phyloP scores from a whole-genome alignment of 2,113 vertebrate species.

The Laticauda laticaudata region DNA sequence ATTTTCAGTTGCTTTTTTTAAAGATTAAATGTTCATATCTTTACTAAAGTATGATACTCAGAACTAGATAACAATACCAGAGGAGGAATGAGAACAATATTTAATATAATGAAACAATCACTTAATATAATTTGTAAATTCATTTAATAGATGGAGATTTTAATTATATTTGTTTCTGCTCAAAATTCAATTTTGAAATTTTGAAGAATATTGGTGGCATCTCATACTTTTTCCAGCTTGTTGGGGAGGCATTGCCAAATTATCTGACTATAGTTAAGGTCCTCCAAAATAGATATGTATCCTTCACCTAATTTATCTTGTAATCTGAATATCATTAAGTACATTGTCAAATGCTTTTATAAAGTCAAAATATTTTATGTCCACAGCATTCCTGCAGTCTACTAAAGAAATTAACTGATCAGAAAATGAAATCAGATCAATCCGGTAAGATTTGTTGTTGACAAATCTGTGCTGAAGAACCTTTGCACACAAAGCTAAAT shows the following conservation, averaged over 20 bases:
- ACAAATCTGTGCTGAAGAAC: background rate
- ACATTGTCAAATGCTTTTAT: background rate
- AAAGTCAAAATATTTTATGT: background rate
- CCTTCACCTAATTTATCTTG: background rate
- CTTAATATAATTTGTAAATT: background rate
- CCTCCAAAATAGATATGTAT: background rate
- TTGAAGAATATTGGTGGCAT: background rate
- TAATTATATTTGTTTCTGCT: background rate
- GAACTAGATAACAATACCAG: background rate
- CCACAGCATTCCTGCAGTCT: background rate
- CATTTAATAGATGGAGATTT: background rate
- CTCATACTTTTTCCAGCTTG: background rate
- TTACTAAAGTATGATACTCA: background rate
- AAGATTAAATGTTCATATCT: background rate
- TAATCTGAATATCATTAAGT: background rate
- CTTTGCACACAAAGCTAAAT: background rate
- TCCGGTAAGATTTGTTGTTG: background rate
- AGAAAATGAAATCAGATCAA: background rate
- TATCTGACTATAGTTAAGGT: background rate
- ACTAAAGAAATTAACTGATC: background rate
- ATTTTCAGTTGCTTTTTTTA: background rate
- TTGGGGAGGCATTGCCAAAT: background rate
- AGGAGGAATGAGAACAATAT: background rate
- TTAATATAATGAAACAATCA: background rate
- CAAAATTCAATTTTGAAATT: background rate